Base-by-base conservation (phyloP, 2,888 invertebrate genomes). In the Leptura quadrifasciata region DNA sequence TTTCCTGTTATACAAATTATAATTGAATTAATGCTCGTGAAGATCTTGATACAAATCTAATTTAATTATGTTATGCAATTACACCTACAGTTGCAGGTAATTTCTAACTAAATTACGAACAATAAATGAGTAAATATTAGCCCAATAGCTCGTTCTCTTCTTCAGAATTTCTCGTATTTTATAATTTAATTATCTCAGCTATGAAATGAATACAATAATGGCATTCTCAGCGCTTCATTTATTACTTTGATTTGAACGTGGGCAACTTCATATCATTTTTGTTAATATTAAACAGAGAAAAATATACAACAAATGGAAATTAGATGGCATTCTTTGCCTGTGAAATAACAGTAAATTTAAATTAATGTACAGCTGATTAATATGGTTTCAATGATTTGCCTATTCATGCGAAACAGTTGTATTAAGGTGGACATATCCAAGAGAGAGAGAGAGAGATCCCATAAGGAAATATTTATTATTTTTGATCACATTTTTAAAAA, bases 121-220 rank as follows among this genome's bases (percentile, higher is more conserved):
- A 63, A 60, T 24, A 27, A 60, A 39, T 18, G 39, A 15, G 31
- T 57, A 57, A 20, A 57, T 31, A 31, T 31, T 57, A 21, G 20
- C 61, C 15, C 61, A 31, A 8, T 57, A 21, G 20, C 61, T 21
- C 61, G 4, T n/a, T 12, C 0, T 61, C 6, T n/a, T 27, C 31
- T 61, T 61, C 8, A 27, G 18, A 39, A 39, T 63, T 18, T 63
- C 63, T 35, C 63, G 35, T 39, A 63, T 18, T 63, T 35, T 39
- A 10, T 63, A 63, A 63, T 63, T 63, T 20, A 63, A 63, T 63
- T 63, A 35, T 63, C 61, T 39, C 39, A 2, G 35, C 1, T n/a
- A 10, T 17, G 17, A 35, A 63, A 17, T 39, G 27, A 60, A 24
- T 39, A 63, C 3, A 2, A 61, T 12, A 31, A 61, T 8, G 6